Conservation (phyloP, 2,888 invertebrate species). For the Ptychoptera albimana region DNA sequence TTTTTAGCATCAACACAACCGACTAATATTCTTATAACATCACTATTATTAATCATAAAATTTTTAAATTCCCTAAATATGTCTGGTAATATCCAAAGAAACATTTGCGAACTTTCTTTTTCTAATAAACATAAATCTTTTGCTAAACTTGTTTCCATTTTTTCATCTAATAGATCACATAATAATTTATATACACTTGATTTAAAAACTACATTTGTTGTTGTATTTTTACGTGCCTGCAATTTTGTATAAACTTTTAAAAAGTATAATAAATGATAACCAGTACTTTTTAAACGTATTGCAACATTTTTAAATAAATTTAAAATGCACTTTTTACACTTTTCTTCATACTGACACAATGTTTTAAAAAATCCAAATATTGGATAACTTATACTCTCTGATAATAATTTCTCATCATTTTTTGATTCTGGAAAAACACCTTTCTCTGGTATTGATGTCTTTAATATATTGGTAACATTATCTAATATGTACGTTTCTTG, state of each 20-base stretch:
- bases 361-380: conserved; percentile 78
- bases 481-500: conserved; percentile 29
- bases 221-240: conserved; percentile 35
- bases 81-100: conserved; percentile 86
- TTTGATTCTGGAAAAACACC: conserved; percentile 35
- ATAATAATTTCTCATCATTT: conserved; percentile 41
- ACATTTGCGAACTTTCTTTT: conserved; percentile 72
- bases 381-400: conserved; percentile 66
- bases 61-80: conserved; percentile 81
- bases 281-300: conserved; percentile 52
- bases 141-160: conserved; percentile 54
- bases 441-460: conserved; percentile 25
- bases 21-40: conserved; percentile 76
- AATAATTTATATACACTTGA: conserved; percentile 77
- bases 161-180: conserved; percentile 63
- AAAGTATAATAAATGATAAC: conserved; percentile 79
- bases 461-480: conserved; percentile 24
- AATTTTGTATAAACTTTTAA: conserved; percentile 58
- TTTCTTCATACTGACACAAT: conserved; percentile 59
- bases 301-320: conserved; percentile 69
- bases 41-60: conserved; percentile 72
- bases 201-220: conserved; percentile 52
- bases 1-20: conserved; percentile 81
- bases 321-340: conserved; percentile 60
- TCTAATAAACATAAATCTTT: conserved; percentile 79